phyloP scores from a whole-genome alignment of 2,113 vertebrate genomes.

The Saguinus imperator region DNA sequence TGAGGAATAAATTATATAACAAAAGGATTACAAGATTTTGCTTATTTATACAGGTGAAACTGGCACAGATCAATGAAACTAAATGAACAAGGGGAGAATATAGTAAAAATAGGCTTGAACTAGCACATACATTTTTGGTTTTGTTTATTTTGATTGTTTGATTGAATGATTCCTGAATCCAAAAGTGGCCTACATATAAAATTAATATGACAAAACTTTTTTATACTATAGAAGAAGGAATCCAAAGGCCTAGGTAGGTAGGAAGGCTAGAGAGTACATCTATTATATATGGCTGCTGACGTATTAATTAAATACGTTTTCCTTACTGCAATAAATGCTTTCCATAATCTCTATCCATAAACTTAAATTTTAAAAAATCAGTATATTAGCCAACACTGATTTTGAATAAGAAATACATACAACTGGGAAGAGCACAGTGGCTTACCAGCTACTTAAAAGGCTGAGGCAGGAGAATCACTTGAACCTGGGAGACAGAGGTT shows the following conservation, averaged over 20 bases:
- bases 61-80: neutral
- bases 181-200: neutral
- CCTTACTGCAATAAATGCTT: neutral
- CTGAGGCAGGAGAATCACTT: no score
- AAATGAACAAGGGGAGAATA: neutral
- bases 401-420: neutral
- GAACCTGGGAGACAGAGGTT: no score
- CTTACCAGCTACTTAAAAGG: no score
- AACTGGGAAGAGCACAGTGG: no score
- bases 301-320: neutral
- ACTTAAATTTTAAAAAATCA: neutral
- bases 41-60: neutral
- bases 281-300: neutral
- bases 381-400: neutral
- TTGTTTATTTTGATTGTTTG: neutral
- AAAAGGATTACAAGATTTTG: neutral
- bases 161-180: neutral
- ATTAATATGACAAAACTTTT: neutral
- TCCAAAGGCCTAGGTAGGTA: neutral
- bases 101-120: neutral
- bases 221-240: neutral
- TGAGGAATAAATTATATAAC: neutral
- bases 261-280: neutral
- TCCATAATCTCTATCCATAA: neutral
- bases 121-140: no score